Conservation (phyloP, 2,888 invertebrate species). For the Platycheirus rosarum region DNA sequence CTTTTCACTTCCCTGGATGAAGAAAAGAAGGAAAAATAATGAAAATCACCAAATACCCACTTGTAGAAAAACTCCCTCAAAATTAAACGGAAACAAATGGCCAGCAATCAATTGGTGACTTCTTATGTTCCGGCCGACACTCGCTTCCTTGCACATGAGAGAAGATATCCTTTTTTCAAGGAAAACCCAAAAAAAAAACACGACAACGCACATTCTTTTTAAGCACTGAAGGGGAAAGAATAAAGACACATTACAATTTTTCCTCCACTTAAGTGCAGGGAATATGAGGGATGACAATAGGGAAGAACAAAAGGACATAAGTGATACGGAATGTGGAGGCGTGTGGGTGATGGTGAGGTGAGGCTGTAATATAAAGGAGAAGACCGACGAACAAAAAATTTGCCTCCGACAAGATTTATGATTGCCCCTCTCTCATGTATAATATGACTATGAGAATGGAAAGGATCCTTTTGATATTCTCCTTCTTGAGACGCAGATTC, state of each 20-base stretch:
- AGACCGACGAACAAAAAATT: slow-evolving; percentile 39
- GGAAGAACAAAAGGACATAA: slow-evolving; percentile 67
- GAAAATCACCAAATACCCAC: slow-evolving; percentile 26
- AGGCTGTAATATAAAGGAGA: slow-evolving; percentile 22
- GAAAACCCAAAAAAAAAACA: slow-evolving; percentile 18
- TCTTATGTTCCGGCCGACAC: slow-evolving; percentile 41
- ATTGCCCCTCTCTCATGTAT: slow-evolving; percentile 47
- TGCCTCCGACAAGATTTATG: slow-evolving; percentile 69
- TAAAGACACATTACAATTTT: slow-evolving; percentile 60
- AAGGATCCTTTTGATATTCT: slow-evolving; percentile 11
- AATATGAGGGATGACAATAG: slow-evolving; percentile 46
- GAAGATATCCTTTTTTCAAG: slow-evolving; percentile 20
- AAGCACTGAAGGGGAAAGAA: slow-evolving; percentile 28
- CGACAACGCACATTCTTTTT: slow-evolving; percentile 26
- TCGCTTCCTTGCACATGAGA: slow-evolving; percentile 42
- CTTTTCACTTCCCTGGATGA: background rate
- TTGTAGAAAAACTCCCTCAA: slow-evolving; percentile 63
- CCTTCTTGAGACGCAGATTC: slow-evolving; percentile 36
- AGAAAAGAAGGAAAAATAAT: background rate
- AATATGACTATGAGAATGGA: slow-evolving; percentile 19
- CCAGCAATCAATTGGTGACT: slow-evolving; percentile 68
- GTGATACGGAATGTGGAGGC: slow-evolving; percentile 29
- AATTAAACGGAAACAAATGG: slow-evolving; percentile 71
- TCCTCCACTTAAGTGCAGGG: slow-evolving; percentile 50
- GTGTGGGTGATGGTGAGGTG: too few species aligned